These are phyloP conservation scores for Coregonus clupeaformis DNA, from an alignment of 2,113 vertebrate species.

Conservation along the genomic window DNA sequence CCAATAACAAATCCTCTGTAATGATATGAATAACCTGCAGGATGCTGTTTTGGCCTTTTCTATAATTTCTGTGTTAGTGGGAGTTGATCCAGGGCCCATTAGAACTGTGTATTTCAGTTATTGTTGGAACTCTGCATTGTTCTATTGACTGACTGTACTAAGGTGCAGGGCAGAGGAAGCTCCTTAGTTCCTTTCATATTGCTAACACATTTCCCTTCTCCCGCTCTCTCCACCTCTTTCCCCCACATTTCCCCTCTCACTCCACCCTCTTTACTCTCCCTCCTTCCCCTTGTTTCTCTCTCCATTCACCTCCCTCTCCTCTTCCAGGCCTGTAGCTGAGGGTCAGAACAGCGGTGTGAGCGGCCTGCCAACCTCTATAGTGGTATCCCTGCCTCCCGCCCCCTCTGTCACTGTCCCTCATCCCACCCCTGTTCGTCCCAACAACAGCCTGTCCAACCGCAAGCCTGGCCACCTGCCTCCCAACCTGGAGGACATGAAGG, in stretches of 20 bases:
- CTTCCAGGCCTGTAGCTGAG: constrained; percentile 81
- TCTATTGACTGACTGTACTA: constrained; percentile 45
- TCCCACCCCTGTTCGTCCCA: constrained; percentile 63
- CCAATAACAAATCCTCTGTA: constrained; percentile 57
- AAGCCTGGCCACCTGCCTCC: constrained; percentile 87
- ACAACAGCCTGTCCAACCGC: constrained; percentile 71
- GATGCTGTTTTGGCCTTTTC: constrained; percentile 53
- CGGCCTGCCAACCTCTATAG: constrained; percentile 71
- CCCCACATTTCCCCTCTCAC: constrained; percentile 22
- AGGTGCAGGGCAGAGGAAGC: constrained; percentile 32
- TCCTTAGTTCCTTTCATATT: constrained; percentile 16
- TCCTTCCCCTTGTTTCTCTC: constrained; percentile 28
- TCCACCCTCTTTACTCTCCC: constrained; percentile 8
- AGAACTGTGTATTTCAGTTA: constrained; percentile 29
- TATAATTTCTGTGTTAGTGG: constrained; percentile 7
- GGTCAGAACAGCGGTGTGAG: constrained; percentile 75
- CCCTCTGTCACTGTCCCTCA: constrained; percentile 54
- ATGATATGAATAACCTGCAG: constrained; percentile 47
- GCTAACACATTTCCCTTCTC: constrained; percentile 31
- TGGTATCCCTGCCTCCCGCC: constrained; percentile 72
- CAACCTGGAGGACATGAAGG: constrained; percentile 98
- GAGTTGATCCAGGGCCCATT: constrained; percentile 31
- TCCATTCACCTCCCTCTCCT: constrained; percentile 27
- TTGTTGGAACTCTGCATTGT: constrained; percentile 31
- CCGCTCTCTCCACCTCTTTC: constrained; percentile 27